Percentiles rank a stretch among this genome's conserved stretches.
These are phyloP conservation scores for Perognathus longimembris DNA, from an alignment of 2,113 vertebrate genomes.

Conservation along the genomic window DNA sequence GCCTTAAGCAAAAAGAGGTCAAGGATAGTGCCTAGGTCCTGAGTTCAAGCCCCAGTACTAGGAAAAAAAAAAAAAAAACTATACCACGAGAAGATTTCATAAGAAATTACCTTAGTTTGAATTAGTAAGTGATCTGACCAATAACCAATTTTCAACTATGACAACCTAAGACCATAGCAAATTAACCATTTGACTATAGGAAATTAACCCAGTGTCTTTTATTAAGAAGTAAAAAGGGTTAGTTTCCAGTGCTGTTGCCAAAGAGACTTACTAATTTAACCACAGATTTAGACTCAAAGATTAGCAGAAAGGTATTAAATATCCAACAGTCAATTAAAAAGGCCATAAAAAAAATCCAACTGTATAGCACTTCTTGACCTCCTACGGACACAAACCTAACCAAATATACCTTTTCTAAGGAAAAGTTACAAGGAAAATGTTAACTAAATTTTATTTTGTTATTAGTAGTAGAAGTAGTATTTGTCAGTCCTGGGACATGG, in stretches of 20 bases:
- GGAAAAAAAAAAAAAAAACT: no score
- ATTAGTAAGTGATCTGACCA: no score
- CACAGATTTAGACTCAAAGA: slow-evolving; percentile 39
- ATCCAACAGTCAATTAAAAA: slow-evolving; percentile 1
- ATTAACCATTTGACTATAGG: neutral
- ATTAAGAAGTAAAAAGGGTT: slow-evolving; percentile 25
- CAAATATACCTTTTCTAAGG: neutral
- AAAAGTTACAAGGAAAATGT: neutral
- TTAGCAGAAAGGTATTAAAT: slow-evolving; percentile 26
- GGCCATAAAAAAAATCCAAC: slow-evolving; percentile 20
- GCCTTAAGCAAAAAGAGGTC: no score
- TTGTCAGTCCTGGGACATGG: no score
- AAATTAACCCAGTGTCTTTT: slow-evolving; percentile 31
- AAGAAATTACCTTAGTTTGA: no score
- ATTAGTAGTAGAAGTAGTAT: no score
- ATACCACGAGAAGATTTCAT: no score
- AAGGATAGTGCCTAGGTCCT: no score
- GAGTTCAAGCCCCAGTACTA: no score
- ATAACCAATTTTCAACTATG: no score
- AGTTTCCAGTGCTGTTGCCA: slow-evolving; percentile 44
- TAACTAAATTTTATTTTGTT: neutral
- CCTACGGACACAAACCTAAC: neutral
- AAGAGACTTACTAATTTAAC: slow-evolving; percentile 53
- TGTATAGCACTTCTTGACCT: neutral
- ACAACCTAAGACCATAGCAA: neutral